Conservation (phyloP, 2,113 vertebrate genomes). For the Candoia aspera region DNA sequence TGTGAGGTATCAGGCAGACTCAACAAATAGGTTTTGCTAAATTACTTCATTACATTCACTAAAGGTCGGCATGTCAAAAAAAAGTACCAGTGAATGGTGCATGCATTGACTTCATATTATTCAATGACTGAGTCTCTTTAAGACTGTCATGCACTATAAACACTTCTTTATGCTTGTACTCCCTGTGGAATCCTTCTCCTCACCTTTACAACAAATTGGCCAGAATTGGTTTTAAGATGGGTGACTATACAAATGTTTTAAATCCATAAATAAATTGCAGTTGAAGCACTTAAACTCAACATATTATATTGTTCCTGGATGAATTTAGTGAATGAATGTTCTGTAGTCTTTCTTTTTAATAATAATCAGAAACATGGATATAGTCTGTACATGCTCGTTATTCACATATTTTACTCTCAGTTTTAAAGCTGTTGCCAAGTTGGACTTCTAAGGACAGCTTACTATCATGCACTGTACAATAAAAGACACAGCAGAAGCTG, state of each 20-base stretch:
- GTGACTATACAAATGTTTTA: not conserved
- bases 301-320: conserved; percentile 14
- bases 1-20: conserved; percentile 43
- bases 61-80: conserved; percentile 32
- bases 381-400: conserved; percentile 6
- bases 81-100: conserved; percentile 25
- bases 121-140: conserved; percentile 34
- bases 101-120: not conserved
- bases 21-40: conserved; percentile 45
- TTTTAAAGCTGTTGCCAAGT: not conserved
- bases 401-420: not conserved
- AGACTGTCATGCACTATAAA: conserved; percentile 22
- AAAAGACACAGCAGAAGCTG: not conserved
- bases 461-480: not conserved
- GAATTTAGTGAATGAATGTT: conserved; percentile 37
- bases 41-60: conserved; percentile 45
- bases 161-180: conserved; percentile 7
- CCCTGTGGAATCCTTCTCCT: conserved; percentile 30
- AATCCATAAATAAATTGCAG: not conserved
- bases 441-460: not conserved
- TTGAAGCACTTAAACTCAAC: conserved; percentile 22
- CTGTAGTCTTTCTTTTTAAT: conserved; percentile 33
- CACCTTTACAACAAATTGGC: conserved; percentile 37
- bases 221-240: not conserved
- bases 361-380: conserved; percentile 5